phyloP scores from a whole-genome alignment of 1,140 invertebrate genomes.

The Monomorium pharaonis region DNA sequence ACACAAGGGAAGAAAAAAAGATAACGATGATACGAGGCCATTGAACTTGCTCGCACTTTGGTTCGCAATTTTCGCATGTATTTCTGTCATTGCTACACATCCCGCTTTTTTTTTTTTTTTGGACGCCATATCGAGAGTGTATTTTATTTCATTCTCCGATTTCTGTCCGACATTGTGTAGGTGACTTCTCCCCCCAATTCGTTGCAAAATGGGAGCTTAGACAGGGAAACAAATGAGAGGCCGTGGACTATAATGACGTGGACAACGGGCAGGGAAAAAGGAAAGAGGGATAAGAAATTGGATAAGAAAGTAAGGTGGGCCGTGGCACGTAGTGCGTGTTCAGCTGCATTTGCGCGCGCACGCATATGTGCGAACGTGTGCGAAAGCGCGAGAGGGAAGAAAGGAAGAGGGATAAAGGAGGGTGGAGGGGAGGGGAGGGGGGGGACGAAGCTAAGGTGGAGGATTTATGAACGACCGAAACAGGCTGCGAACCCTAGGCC shows the following conservation, averaged over 20 bases:
- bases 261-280: conserved; percentile 14
- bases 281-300: conserved; percentile 70
- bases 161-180: conserved; percentile 60
- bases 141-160: conserved; percentile 6
- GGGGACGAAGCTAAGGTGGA: conserved; percentile 70
- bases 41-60: background rate
- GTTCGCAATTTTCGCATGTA: background rate
- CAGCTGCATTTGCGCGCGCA: conserved; percentile 52
- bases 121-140: background rate
- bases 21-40: background rate
- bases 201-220: conserved; percentile 54
- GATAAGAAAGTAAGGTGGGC: conserved; percentile 72
- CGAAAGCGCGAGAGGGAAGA: conserved; percentile 62
- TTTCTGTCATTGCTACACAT: background rate
- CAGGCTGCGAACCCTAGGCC: conserved; percentile 75
- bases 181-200: conserved; percentile 32
- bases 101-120: too few relatives aligned
- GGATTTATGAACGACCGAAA: conserved; percentile 83
- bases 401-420: background rate
- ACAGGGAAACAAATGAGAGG: conserved; percentile 72
- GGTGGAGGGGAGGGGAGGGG: background rate
- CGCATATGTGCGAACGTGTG: conserved; percentile 41
- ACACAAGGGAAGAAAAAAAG: background rate
- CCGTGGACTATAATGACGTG: conserved; percentile 65
- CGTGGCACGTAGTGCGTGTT: conserved; percentile 62